phyloP scores from a whole-genome alignment of 2,113 vertebrate genomes.

The Spheniscus mendiculus region DNA sequence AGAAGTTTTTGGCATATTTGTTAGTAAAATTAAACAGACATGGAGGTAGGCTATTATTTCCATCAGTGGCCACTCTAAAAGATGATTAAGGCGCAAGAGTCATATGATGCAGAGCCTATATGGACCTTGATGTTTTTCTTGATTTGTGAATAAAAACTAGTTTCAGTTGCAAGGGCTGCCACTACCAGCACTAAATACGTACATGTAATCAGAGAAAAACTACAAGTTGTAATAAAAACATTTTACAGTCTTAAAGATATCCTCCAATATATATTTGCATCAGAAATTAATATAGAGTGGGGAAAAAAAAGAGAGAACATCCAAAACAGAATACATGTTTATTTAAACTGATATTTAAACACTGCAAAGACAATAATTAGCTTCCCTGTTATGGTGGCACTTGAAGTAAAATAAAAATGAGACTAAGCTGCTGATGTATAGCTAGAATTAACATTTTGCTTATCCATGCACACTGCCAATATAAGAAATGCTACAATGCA shows the following conservation, averaged over 20 bases:
- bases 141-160: neutral
- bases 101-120: neutral
- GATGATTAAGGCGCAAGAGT: neutral
- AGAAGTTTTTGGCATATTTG: neutral
- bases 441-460: neutral
- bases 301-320: neutral
- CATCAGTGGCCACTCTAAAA: neutral
- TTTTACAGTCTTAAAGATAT: neutral
- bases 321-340: neutral
- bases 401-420: neutral
- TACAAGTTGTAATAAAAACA: neutral
- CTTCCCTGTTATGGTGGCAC: neutral
- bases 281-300: neutral
- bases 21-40: neutral
- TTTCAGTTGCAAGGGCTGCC: neutral
- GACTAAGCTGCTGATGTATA: neutral
- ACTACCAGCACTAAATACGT: neutral
- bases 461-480: neutral
- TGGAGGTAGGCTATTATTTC: neutral
- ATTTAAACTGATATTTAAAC: neutral
- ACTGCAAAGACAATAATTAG: neutral
- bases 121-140: neutral
- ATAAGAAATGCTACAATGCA: neutral
- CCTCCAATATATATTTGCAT: neutral
- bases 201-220: neutral